A percentile compares a stretch with the other conserved stretches of the same genome.
These are phyloP conservation scores for Eupithecia vulgata DNA, from an alignment of 2,888 invertebrate species.

Conservation along the genomic window DNA sequence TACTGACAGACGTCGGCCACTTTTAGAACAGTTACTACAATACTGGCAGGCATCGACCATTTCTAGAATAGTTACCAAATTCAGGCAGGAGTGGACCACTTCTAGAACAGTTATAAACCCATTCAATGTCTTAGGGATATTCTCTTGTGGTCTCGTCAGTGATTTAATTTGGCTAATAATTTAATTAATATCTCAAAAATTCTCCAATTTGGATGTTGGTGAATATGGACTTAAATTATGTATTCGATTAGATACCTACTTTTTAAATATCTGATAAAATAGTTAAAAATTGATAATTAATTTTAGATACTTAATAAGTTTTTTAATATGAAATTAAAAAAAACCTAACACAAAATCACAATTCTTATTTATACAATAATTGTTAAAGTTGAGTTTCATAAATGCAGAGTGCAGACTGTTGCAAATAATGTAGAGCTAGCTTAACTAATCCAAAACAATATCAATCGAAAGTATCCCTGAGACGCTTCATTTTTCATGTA, in stretches of 20 bases:
- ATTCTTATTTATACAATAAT: neutral
- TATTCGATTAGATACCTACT: constrained; percentile 8
- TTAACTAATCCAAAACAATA: neutral
- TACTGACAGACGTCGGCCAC: too few relatives aligned
- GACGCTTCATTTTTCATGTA: neutral
- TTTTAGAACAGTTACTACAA: too few relatives aligned
- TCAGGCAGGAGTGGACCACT: too few relatives aligned
- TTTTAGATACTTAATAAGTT: neutral
- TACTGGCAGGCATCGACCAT: too few relatives aligned
- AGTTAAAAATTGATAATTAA: constrained; percentile 17
- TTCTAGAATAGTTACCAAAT: too few relatives aligned
- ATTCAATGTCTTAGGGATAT: neutral
- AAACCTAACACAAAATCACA: neutral
- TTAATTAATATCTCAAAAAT: too few relatives aligned
- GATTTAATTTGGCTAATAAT: neutral
- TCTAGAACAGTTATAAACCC: too few relatives aligned
- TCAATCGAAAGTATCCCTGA: neutral
- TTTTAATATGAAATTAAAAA: neutral
- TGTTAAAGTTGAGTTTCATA: too few relatives aligned
- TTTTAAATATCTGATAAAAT: constrained; percentile 6
- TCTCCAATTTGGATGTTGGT: too few relatives aligned
- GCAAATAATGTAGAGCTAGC: neutral
- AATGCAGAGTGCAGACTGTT: neutral
- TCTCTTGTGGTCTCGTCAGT: constrained; percentile 3
- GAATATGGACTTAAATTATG: neutral